Evolutionary conservation across 1,140 invertebrate species (phyloP), one percentile per base, ranked within the genome.

Genomic region (Dinoponera quadriceps): DNA sequence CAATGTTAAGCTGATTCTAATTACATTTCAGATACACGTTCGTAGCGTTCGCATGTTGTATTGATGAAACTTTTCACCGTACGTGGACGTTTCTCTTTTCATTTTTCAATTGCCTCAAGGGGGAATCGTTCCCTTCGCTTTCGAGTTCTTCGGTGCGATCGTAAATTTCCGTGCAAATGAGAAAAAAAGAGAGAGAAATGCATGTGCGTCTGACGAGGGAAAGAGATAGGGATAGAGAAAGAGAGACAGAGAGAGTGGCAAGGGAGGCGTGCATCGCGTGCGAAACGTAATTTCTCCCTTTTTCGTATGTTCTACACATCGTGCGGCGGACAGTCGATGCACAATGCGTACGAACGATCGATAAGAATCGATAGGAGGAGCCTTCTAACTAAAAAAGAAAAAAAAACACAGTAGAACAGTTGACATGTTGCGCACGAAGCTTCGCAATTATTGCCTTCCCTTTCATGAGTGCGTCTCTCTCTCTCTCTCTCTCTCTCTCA

Each of bases 391-490:
- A 82, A 82, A 82, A 82, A 81, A 60, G 1, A 9, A 60, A 81
- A 78, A 73, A 81, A 73, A 81, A 20, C 29, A 80, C 18, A 9
- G 18, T n/a, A 73, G n/a, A 81, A 81, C 11, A 20, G 63, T 80
- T 73, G 38, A 71, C 55, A 73, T 59, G 55, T 82, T 60, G 27
- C 25, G 48, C 78, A 82, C 78, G 69, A 73, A 82, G 78, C 66
- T 49, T 62, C 13, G 69, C 78, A 82, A 82, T 82, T 82, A 82
- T 82, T 82, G 38, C 27, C n/a, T 63, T 82, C 69, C 69, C 69
- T 51, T 44, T 74, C 38, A 22, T 18, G 25, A 71, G 25, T 13
- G 49, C 29, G 29, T 33, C n/a, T n/a, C 54, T 59, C 63, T 38
- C 4, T 22, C 33, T 18, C 63, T 78, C 55, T 27, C 14, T 57